phyloP scores from a whole-genome alignment of 2,113 vertebrate species.

The Potamarius usumacintae region DNA sequence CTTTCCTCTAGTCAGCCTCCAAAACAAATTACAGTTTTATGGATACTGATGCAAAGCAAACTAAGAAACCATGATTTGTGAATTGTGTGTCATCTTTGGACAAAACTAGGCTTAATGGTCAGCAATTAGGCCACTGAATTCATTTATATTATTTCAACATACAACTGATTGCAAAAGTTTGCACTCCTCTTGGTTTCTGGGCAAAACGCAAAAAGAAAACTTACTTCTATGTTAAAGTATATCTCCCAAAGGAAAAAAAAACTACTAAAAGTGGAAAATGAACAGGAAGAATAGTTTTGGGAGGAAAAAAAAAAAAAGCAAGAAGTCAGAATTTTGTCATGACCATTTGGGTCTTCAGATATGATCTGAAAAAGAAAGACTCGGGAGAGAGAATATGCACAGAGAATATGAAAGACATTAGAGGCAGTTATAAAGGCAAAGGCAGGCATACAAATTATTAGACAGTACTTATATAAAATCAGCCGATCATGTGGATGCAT shows the following conservation, averaged over 20 bases:
- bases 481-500: no score
- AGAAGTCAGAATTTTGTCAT: not conserved
- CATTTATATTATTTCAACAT: not conserved
- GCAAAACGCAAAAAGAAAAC: fast-evolving
- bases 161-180: not conserved
- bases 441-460: not conserved
- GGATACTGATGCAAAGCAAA: constrained; percentile 41
- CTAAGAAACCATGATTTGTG: constrained; percentile 26
- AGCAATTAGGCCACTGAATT: not conserved
- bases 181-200: not conserved
- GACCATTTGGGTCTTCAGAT: not conserved
- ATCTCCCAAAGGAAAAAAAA: not conserved
- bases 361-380: not conserved
- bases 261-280: not conserved
- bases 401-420: not conserved
- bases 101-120: not conserved
- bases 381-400: not conserved
- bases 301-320: not conserved
- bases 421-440: not conserved
- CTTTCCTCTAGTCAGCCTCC: constrained; percentile 45
- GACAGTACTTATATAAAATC: not conserved
- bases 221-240: not conserved
- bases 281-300: not conserved
- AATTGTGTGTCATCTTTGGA: not conserved
- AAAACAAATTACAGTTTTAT: constrained; percentile 55